Conservation (phyloP, 2,113 vertebrate genomes). For the Scomber japonicus region DNA sequence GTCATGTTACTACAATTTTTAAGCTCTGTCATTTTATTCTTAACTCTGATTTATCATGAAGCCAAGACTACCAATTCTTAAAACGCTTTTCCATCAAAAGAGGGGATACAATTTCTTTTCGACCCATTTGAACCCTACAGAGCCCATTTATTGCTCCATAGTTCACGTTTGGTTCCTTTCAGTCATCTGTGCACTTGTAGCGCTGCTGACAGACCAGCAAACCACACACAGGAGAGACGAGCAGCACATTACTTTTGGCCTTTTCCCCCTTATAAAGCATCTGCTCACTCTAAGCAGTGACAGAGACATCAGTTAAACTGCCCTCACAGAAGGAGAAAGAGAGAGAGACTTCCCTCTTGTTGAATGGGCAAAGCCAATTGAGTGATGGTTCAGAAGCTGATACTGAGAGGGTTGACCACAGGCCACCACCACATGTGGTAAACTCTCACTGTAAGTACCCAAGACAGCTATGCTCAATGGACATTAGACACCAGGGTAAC, state of each 20-base stretch:
- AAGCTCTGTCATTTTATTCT: not conserved
- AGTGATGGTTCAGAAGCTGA: constrained; percentile 68
- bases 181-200: constrained; percentile 56
- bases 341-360: constrained; percentile 25
- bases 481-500: not conserved
- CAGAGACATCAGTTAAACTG: constrained; percentile 60
- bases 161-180: constrained; percentile 64
- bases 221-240: constrained; percentile 60
- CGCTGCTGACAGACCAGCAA: constrained; percentile 71
- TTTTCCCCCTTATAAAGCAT: constrained; percentile 53
- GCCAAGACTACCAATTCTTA: not conserved
- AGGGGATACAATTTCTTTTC: constrained; percentile 4
- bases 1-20: too few relatives aligned
- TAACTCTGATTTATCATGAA: not conserved
- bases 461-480: not conserved
- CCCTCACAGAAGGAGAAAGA: constrained; percentile 31
- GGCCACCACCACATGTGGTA: constrained; percentile 23
- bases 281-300: constrained; percentile 59
- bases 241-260: constrained; percentile 52
- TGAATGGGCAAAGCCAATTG: constrained; percentile 47
- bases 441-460: constrained; percentile 20
- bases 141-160: constrained; percentile 23
- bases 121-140: constrained; percentile 24
- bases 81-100: not conserved
- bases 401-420: constrained; percentile 29